These are phyloP conservation scores for Coptodon bakossiorum DNA, from an alignment of 2,113 vertebrate genomes.

Conservation along the genomic window DNA sequence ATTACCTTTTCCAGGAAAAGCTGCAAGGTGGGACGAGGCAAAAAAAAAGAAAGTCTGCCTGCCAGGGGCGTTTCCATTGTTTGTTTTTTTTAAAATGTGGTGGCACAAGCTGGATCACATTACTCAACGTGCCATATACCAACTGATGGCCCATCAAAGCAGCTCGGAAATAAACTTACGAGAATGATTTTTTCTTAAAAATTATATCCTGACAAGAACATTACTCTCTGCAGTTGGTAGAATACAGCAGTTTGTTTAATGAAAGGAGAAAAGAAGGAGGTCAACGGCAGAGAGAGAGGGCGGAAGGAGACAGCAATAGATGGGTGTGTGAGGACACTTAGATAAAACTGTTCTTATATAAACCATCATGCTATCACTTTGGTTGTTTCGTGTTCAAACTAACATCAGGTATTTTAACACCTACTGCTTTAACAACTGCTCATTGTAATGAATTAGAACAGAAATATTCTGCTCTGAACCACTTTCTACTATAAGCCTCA, in stretches of 20 bases:
- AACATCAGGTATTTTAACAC: background rate
- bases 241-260: background rate
- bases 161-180: fast-evolving
- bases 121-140: background rate
- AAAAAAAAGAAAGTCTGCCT: background rate
- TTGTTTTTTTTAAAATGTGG: background rate
- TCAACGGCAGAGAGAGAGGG: fast-evolving
- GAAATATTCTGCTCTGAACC: background rate
- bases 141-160: background rate
- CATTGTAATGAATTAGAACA: background rate
- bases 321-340: background rate
- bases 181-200: background rate
- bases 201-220: background rate
- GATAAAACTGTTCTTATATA: background rate
- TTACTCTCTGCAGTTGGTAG: background rate
- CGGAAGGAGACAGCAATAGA: background rate
- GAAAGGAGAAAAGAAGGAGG: background rate
- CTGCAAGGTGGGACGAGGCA: background rate
- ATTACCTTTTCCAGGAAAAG: background rate
- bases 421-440: background rate
- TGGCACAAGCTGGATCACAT: background rate
- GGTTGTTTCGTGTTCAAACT: background rate
- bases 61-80: background rate
- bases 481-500: background rate
- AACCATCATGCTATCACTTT: background rate